These are phyloP conservation scores for Hylaea fasciaria DNA, from an alignment of 2,888 invertebrate species.

Conservation along the genomic window DNA sequence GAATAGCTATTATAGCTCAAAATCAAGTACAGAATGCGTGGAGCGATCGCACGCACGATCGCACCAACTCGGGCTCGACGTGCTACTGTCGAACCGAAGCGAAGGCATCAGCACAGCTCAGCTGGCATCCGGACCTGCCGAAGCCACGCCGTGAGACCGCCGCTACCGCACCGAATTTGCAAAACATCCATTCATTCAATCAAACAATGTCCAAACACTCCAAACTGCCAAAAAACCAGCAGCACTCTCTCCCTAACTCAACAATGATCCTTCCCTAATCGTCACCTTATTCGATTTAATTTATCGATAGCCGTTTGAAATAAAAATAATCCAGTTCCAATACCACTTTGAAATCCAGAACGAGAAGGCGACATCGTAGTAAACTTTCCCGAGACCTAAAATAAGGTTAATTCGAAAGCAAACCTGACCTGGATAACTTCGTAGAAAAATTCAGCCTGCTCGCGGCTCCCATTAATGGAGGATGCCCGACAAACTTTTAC, in stretches of 20 bases:
- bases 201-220: not conserved
- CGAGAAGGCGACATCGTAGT: constrained; percentile 29
- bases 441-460: constrained; percentile 29
- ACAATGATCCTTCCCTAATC: not conserved
- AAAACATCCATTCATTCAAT: too few species aligned
- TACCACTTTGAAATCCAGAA: constrained; percentile 19
- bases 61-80: constrained; percentile 51
- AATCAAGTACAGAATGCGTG: constrained; percentile 30
- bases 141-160: not conserved
- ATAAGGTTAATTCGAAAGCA: constrained; percentile 35
- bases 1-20: constrained; percentile 12
- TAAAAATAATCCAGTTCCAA: constrained; percentile 15
- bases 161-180: too few species aligned
- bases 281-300: constrained; percentile 6
- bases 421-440: constrained; percentile 33
- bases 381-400: constrained; percentile 26
- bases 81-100: constrained; percentile 58
- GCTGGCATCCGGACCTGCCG: constrained; percentile 13
- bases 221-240: not conserved
- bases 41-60: constrained; percentile 62
- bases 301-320: constrained; percentile 10
- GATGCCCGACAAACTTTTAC: constrained; percentile 30
- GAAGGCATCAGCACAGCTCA: constrained; percentile 36
- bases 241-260: too few species aligned
- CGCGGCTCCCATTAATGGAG: constrained; percentile 23